phyloP scores from a whole-genome alignment of 2,888 invertebrate genomes.

The Epinotia nisella region DNA sequence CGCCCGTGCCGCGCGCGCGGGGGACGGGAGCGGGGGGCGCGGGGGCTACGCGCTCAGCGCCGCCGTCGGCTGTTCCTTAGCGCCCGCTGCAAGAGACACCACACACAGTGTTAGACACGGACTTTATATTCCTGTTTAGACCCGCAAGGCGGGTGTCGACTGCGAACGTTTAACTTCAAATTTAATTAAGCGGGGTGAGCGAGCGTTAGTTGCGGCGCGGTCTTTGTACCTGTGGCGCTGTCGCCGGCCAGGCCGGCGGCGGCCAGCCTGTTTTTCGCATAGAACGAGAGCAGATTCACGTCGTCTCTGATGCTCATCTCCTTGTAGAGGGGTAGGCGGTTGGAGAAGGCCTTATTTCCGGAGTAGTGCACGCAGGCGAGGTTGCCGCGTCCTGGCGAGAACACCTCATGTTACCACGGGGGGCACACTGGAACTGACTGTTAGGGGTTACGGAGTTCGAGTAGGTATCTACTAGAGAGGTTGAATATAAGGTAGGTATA shows the following conservation, averaged over 20 bases:
- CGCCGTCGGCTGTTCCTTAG: conserved; percentile 84
- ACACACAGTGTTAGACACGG: conserved; percentile 83
- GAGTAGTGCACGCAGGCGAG: conserved; percentile 93
- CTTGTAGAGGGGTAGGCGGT: conserved; percentile 89
- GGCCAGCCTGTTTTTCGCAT: conserved; percentile 91
- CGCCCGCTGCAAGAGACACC: conserved; percentile 85
- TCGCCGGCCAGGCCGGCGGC: conserved; percentile 83
- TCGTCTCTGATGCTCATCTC: conserved; percentile 92
- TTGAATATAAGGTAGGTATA: conserved; percentile 36
- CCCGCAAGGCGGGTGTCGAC: conserved; percentile 42
- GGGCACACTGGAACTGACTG: conserved; percentile 69
- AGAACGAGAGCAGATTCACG: conserved; percentile 94
- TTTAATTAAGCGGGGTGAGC: conserved; percentile 77
- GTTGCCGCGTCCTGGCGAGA: conserved; percentile 90
- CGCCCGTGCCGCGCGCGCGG: conserved; percentile 58
- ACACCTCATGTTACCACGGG: conserved; percentile 78
- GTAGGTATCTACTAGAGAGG: neutral
- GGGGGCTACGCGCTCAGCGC: conserved; percentile 84
- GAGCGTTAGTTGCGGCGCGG: conserved; percentile 71
- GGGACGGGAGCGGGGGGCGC: conserved; percentile 51
- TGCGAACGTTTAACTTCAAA: conserved; percentile 61
- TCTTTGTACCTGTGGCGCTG: conserved; percentile 79
- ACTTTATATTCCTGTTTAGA: conserved; percentile 67
- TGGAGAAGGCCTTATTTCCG: conserved; percentile 91
- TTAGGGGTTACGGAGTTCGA: conserved; percentile 63